Percentiles rank a stretch among this genome's conserved stretches.
Conservation (phyloP, 1,140 invertebrate species). For the Aphis gossypii region DNA sequence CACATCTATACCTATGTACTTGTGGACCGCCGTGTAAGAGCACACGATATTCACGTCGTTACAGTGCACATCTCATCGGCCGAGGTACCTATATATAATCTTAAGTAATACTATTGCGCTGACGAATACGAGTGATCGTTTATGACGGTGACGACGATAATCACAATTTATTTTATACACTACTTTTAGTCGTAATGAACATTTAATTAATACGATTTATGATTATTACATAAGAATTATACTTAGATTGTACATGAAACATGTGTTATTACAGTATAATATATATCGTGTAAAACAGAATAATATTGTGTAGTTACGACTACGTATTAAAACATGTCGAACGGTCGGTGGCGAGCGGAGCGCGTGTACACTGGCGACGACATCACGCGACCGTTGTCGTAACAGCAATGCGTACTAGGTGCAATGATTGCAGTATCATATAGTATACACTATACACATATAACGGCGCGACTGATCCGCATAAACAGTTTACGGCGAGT, state of each 20-base stretch:
- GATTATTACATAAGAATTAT: background rate
- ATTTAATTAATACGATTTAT: background rate
- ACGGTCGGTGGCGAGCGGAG: background rate
- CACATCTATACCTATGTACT: slow-evolving; percentile 40
- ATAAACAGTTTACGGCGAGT: slow-evolving; percentile 1
- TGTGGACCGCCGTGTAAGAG: background rate
- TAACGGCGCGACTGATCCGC: background rate
- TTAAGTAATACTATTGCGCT: background rate
- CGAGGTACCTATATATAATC: background rate
- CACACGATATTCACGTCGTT: slow-evolving; percentile 29
- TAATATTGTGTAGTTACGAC: background rate
- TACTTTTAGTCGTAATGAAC: background rate
- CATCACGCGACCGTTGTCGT: background rate
- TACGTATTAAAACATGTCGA: background rate
- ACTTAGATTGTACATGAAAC: background rate
- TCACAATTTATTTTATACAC: background rate
- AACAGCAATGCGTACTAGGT: background rate
- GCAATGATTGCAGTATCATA: background rate
- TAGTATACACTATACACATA: background rate
- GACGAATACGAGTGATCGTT: background rate
- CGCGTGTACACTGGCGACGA: background rate
- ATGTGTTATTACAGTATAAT: background rate
- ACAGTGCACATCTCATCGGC: background rate
- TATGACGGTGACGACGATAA: background rate
- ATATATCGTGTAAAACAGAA: background rate